Evolutionary conservation across 2,888 invertebrate genomes (phyloP).

Genomic region (Tinea pellionella): DNA sequence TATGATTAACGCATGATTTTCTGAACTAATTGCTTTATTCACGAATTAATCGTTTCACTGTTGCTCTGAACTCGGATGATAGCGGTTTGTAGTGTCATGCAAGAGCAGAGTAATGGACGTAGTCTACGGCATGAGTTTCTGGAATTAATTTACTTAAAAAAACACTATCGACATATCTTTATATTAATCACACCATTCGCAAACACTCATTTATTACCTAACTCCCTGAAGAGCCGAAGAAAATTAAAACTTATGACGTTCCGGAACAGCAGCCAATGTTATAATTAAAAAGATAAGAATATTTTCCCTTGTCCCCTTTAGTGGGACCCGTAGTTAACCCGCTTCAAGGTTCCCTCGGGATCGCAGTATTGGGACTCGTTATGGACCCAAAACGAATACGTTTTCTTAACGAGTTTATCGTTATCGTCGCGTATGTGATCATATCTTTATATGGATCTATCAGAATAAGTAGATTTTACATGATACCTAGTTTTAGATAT

Average conservation of each 20-base stretch:
- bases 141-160: no score
- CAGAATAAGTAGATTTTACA: background rate
- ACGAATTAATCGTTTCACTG: no score
- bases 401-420: background rate
- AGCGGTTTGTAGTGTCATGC: no score
- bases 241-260: conserved; percentile 67
- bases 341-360: conserved; percentile 4
- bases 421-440: background rate
- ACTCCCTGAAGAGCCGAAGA: conserved; percentile 40
- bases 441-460: background rate
- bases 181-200: conserved; percentile 3
- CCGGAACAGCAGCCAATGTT: conserved; percentile 45
- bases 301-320: conserved; percentile 44
- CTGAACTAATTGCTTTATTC: background rate
- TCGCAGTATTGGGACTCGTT: background rate
- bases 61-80: no score
- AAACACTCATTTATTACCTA: conserved; percentile 26
- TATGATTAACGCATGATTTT: background rate
- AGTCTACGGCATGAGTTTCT: no score
- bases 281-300: conserved; percentile 70
- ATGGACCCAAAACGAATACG: background rate
- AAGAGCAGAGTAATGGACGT: no score
- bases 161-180: conserved; percentile 6
- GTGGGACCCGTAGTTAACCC: conserved; percentile 21
- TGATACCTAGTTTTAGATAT: no score